Base-by-base conservation (phyloP, 1,140 invertebrate genomes). In the Microvelia longipes region DNA sequence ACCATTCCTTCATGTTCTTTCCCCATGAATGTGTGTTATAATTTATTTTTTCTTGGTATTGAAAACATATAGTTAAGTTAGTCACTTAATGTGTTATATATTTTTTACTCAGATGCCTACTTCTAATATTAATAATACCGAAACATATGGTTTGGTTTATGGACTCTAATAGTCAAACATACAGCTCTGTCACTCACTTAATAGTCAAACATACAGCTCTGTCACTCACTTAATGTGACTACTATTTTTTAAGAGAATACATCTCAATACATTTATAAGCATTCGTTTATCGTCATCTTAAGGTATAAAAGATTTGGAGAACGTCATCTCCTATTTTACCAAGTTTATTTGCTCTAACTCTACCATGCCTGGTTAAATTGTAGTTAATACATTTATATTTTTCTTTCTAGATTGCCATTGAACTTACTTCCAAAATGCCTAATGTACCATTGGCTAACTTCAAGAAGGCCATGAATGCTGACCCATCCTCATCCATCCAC, bases 1-100 rank as follows among this genome's bases (percentile, higher is more conserved):
- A 84, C 1, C 72, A 78, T 11, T 84, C 83, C 60, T 70, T 77
- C 27, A 82, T 80, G 15, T 72, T 74, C 0, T 87, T 84, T 72
- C 77, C 79, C 1, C 80, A 83, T 2, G 83, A 85, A 69, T 74
- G 79, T 0, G 85, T 83, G 71, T 77, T 78, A 1, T 81, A 82
- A 69, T 73, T 78, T 63, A 78, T 76, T 1, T 68, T 80, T 69
- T n/a, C n/a, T n/a, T n/a, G n/a, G n/a, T n/a, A n/a, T n/a, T n/a
- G n/a, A n/a, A n/a, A n/a, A n/a, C n/a, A n/a, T n/a, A n/a, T n/a
- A n/a, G n/a, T n/a, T n/a, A n/a, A n/a, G n/a, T n/a, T n/a, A n/a
- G n/a, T n/a, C n/a, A n/a, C n/a, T n/a, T n/a, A n/a, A n/a, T n/a
- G n/a, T n/a, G n/a, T n/a, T n/a, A n/a, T n/a, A n/a, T n/a, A n/a